Percentiles rank a stretch among this genome's conserved stretches.
phyloP scores from a whole-genome alignment of 2,888 invertebrate species.

The Torymus auratus region DNA sequence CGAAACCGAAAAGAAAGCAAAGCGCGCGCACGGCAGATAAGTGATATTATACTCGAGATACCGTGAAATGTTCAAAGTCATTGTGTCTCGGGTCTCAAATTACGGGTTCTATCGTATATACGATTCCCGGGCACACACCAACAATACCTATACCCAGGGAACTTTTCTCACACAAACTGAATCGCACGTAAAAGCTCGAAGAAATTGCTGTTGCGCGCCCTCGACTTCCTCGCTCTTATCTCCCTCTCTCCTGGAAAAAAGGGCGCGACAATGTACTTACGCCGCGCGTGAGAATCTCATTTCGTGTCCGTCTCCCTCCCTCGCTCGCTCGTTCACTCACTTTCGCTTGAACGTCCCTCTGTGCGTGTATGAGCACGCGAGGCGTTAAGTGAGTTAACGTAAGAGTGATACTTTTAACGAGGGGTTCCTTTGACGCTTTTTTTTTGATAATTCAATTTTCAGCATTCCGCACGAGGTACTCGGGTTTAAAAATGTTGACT shows the following conservation, averaged over 20 bases:
- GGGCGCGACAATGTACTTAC: conserved; percentile 6
- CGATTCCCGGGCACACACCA: background rate
- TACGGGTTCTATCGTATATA: background rate
- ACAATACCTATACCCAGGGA: background rate
- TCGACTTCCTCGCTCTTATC: background rate
- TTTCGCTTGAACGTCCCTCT: conserved; percentile 18
- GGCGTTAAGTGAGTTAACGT: conserved; percentile 43
- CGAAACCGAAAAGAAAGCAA: no score
- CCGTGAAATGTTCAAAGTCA: no score
- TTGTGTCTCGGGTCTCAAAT: no score
- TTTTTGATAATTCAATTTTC: conserved; percentile 27
- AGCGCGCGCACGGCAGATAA: no score
- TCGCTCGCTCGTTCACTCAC: background rate
- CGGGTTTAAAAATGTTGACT: conserved; percentile 8
- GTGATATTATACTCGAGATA: no score
- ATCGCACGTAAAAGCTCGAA: conserved; percentile 6
- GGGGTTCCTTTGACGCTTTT: background rate
- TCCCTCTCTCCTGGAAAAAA: background rate
- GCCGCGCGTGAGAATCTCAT: conserved; percentile 27
- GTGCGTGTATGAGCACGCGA: background rate
- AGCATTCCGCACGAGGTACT: background rate
- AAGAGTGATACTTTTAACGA: conserved; percentile 31
- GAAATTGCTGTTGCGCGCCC: background rate
- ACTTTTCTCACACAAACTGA: conserved; percentile 42
- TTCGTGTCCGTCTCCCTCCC: background rate